Conservation (phyloP, 2,113 vertebrate genomes). For the Notechis scutatus region DNA sequence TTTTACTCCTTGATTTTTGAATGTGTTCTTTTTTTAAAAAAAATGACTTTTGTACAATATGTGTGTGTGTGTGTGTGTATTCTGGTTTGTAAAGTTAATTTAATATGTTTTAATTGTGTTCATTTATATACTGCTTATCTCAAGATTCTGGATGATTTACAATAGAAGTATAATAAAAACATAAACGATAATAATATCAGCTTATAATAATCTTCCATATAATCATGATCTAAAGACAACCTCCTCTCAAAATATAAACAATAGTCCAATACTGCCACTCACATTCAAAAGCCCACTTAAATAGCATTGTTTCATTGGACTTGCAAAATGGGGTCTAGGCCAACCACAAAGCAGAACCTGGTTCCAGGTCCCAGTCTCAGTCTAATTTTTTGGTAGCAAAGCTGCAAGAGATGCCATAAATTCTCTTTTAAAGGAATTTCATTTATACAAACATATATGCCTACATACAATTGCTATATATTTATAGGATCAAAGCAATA, state of each 20-base stretch:
- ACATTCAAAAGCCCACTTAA: neutral
- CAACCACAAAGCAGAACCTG: neutral
- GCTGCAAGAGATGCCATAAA: neutral
- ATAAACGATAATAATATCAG: neutral
- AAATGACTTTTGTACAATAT: neutral
- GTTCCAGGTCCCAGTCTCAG: neutral
- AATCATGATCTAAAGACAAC: neutral
- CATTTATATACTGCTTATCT: neutral
- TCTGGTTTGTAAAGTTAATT: constrained; percentile 19
- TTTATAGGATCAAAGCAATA: neutral
- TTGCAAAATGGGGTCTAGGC: neutral
- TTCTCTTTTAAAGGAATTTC: neutral
- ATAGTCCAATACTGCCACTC: neutral
- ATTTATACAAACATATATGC: neutral
- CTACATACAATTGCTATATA: neutral
- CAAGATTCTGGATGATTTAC: neutral
- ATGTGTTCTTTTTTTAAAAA: neutral
- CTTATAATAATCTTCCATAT: neutral
- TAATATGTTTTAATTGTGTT: neutral
- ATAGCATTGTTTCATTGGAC: neutral
- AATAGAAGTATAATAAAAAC: neutral
- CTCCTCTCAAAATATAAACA: neutral
- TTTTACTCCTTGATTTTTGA: constrained; percentile 25
- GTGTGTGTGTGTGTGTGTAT: neutral
- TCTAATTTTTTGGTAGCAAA: neutral